These are phyloP conservation scores for Pycnomerus fuliginosus DNA, from an alignment of 2,888 invertebrate genomes.

Conservation along the genomic window DNA sequence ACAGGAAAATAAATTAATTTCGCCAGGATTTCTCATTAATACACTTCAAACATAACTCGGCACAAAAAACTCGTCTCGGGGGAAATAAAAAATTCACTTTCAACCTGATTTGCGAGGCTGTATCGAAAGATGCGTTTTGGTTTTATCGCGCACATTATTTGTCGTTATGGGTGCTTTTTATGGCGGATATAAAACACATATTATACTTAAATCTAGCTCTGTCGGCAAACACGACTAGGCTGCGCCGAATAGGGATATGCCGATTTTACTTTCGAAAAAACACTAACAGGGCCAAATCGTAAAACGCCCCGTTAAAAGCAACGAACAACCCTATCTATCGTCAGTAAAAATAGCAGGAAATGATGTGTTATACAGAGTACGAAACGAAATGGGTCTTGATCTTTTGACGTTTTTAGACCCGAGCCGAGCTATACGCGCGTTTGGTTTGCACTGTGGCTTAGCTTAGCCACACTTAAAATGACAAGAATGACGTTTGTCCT, in stretches of 20 bases:
- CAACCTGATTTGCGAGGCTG: no score
- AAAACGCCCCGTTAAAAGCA: conserved; percentile 23
- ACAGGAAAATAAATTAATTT: conserved; percentile 7
- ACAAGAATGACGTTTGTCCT: no score
- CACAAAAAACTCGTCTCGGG: no score
- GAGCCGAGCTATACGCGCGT: no score
- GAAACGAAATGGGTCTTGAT: no score
- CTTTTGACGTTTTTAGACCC: no score
- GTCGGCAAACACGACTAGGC: conserved; percentile 13
- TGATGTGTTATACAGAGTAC: no score
- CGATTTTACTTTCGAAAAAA: conserved; percentile 30
- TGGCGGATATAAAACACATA: conserved; percentile 21
- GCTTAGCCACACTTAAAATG: no score
- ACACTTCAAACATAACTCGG: no score
- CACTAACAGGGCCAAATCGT: conserved; percentile 29
- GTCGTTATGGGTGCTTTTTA: conserved; percentile 21
- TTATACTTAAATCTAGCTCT: conserved; percentile 19
- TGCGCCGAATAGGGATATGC: conserved; percentile 20
- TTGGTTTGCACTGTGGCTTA: no score
- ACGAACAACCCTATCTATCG: conserved; percentile 30
- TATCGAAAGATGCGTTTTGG: conserved; percentile 8
- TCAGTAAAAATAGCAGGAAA: no score
- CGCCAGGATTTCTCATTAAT: conserved; percentile 3
- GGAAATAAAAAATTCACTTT: no score
- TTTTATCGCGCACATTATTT: conserved; percentile 14